phyloP scores from a whole-genome alignment of 2,888 invertebrate species.

The Herminia tarsipennalis region DNA sequence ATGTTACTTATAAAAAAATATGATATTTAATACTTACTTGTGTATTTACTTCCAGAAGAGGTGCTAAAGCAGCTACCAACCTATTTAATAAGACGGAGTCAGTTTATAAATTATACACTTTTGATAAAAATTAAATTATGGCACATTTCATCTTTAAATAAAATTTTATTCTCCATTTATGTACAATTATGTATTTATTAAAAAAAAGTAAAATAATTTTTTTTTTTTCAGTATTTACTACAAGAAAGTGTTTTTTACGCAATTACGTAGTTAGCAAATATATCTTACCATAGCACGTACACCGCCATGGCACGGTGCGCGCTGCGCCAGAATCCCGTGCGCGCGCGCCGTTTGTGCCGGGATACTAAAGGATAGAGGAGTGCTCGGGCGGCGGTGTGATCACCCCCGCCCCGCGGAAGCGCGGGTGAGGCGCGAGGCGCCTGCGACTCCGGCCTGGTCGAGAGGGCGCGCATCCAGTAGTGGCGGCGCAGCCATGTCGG shows the following conservation, averaged over 20 bases:
- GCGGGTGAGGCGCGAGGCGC: constrained; percentile 49
- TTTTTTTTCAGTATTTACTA: neutral
- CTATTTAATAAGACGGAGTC: constrained; percentile 48
- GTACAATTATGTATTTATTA: no score
- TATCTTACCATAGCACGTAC: constrained; percentile 79
- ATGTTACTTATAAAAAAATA: neutral
- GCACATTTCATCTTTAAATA: no score
- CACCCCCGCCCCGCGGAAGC: constrained; percentile 68
- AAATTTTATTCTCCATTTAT: no score
- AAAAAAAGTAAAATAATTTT: no score
- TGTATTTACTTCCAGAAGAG: constrained; percentile 67
- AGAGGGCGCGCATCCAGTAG: constrained; percentile 78
- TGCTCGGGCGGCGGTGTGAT: constrained; percentile 64
- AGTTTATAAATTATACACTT: constrained; percentile 16
- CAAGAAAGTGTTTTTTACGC: neutral
- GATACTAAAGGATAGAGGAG: constrained; percentile 82
- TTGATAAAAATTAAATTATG: constrained; percentile 3
- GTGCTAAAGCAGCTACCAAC: constrained; percentile 75
- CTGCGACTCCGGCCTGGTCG: constrained; percentile 51
- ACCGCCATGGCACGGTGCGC: constrained; percentile 82
- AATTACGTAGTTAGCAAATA: neutral
- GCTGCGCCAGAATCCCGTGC: constrained; percentile 82
- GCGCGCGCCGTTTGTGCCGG: constrained; percentile 83
- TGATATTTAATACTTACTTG: constrained; percentile 56
- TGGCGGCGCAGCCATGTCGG: constrained; percentile 83